Evolutionary conservation across 1,140 invertebrate species (phyloP).

Genomic region (Rhizoglyphus robini): DNA sequence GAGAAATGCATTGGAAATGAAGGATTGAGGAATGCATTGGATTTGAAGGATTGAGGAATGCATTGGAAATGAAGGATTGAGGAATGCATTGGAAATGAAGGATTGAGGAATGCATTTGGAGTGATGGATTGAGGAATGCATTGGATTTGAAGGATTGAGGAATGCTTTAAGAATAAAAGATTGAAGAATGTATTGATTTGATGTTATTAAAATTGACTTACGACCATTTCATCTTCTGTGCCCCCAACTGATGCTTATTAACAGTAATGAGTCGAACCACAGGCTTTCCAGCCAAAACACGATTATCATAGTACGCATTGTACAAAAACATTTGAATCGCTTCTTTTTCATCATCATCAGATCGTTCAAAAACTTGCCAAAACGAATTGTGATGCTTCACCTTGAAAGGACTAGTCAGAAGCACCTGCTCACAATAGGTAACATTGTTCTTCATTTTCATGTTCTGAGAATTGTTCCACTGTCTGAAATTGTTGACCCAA

Average conservation of each 20-base stretch:
- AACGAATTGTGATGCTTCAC: conserved; percentile 55
- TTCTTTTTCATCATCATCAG: background rate
- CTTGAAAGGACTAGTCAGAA: background rate
- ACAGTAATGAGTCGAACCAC: conserved; percentile 71
- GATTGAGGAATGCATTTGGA: too few relatives aligned
- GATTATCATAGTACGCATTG: conserved; percentile 69
- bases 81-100: too few relatives aligned
- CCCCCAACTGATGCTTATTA: conserved; percentile 71
- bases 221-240: conserved; percentile 44
- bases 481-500: too few relatives aligned
- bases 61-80: too few relatives aligned
- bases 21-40: too few relatives aligned
- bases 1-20: too few relatives aligned
- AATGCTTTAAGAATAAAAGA: too few relatives aligned
- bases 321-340: conserved; percentile 53
- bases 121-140: too few relatives aligned
- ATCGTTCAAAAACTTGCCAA: conserved; percentile 65
- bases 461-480: background rate
- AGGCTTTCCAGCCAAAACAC: conserved; percentile 48
- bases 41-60: too few relatives aligned
- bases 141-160: too few relatives aligned
- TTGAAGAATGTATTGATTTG: background rate
- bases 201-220: background rate
- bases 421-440: background rate
- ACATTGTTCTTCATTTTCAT: background rate